phyloP scores from a whole-genome alignment of 2,888 invertebrate genomes.

The Bombyx huttoni region DNA sequence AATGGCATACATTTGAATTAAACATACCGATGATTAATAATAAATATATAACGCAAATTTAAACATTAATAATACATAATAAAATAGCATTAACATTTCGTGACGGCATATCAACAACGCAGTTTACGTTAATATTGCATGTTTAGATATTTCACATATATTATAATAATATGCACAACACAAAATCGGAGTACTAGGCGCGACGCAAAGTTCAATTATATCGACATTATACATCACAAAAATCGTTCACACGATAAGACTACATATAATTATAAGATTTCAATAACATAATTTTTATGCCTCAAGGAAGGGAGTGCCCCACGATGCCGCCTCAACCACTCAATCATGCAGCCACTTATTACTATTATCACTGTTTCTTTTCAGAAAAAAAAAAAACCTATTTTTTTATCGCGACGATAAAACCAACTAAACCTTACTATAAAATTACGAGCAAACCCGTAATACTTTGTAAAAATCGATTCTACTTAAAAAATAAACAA shows the following conservation, averaged over 20 bases:
- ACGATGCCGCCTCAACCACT: conserved; percentile 54
- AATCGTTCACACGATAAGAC: conserved; percentile 43
- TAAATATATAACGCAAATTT: background rate
- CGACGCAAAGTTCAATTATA: conserved; percentile 39
- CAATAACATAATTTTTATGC: conserved; percentile 30
- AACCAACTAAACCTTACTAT: conserved; percentile 66
- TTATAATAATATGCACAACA: conserved; percentile 32
- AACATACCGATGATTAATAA: background rate
- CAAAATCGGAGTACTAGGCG: conserved; percentile 32
- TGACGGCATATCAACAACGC: background rate
- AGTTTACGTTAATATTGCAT: background rate
- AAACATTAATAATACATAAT: background rate
- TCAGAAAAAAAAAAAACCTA: conserved; percentile 48
- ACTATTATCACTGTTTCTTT: conserved; percentile 71
- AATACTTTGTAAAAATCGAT: conserved; percentile 45
- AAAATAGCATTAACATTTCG: background rate
- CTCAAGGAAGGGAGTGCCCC: conserved; percentile 63
- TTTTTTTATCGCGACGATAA: conserved; percentile 42
- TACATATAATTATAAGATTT: conserved; percentile 15
- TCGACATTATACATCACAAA: conserved; percentile 46
- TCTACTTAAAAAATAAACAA: conserved; percentile 53
- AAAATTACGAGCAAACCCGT: conserved; percentile 60
- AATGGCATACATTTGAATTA: background rate
- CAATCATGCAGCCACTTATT: conserved; percentile 57
- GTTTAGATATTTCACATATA: conserved; percentile 3